phyloP scores from a whole-genome alignment of 2,797 vertebrate species.

The Phyllotis vaccarum region DNA sequence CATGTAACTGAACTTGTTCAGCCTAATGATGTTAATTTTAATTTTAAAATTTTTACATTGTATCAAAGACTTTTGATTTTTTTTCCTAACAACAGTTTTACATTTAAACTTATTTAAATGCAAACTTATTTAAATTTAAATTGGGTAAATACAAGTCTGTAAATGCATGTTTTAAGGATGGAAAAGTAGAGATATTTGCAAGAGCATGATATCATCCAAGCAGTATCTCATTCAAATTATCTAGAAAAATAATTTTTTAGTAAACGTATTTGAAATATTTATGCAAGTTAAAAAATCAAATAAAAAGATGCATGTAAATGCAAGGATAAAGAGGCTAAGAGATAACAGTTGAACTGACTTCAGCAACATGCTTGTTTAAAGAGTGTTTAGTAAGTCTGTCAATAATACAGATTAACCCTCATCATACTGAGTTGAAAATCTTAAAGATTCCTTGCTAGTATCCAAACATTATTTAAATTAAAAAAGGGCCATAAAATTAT shows the following conservation, averaged over 20 bases:
- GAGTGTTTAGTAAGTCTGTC: not conserved
- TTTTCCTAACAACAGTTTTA: not conserved
- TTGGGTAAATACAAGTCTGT: not conserved
- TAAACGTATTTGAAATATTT: conserved; percentile 4
- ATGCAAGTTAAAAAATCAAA: not conserved
- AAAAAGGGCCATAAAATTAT: not conserved
- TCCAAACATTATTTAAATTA: not conserved
- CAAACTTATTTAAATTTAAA: too few species aligned
- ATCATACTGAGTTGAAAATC: not conserved
- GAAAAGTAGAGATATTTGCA: not conserved
- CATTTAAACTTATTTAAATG: not conserved
- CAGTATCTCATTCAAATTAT: not conserved
- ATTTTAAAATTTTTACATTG: conserved; percentile 3
- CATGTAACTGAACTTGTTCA: not conserved
- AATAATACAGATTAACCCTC: not conserved
- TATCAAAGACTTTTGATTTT: not conserved
- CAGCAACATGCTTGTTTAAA: not conserved
- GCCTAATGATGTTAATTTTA: not conserved
- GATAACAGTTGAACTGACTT: not conserved
- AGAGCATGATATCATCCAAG: not conserved
- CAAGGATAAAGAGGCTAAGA: not conserved
- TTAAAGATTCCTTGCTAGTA: not conserved
- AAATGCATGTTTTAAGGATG: conserved; percentile 19
- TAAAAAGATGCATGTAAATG: not conserved
- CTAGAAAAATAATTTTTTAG: not conserved